phyloP scores from a whole-genome alignment of 2,797 vertebrate species.

The Sebastes nivosus region DNA sequence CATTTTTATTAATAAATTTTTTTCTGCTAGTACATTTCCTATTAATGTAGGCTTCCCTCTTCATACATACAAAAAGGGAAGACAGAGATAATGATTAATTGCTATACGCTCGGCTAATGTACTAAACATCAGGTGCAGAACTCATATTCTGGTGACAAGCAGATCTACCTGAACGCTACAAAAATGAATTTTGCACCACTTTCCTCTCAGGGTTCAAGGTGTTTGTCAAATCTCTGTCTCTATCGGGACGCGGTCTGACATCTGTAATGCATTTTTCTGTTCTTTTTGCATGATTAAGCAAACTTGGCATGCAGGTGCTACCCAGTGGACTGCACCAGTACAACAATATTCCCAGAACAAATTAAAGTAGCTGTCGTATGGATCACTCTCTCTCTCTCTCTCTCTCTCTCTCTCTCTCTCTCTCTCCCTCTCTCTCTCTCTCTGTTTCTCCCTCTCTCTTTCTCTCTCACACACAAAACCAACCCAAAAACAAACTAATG shows the following conservation, averaged over 20 bases:
- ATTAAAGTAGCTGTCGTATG: constrained; percentile 82
- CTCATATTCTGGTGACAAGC: constrained; percentile 43
- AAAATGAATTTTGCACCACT: constrained; percentile 63
- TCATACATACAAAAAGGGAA: background rate
- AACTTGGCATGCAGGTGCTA: constrained; percentile 83
- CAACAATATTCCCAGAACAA: constrained; percentile 84
- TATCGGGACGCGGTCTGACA: constrained; percentile 68
- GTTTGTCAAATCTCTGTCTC: constrained; percentile 78
- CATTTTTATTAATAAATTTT: background rate
- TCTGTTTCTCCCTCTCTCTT: background rate
- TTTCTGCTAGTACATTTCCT: background rate
- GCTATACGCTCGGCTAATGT: constrained; percentile 14
- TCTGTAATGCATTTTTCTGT: constrained; percentile 81
- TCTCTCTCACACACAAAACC: background rate
- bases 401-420: background rate
- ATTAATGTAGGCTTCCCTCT: background rate
- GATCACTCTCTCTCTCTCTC: constrained; percentile 72
- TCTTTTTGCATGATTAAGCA: constrained; percentile 86
- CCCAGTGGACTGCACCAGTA: constrained; percentile 76
- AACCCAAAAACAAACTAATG: constrained; percentile 48
- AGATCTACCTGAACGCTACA: constrained; percentile 52
- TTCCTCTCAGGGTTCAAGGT: constrained; percentile 71
- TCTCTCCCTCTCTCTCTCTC: background rate
- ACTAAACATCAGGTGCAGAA: constrained; percentile 27
- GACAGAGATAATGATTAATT: constrained; percentile 24